These are phyloP conservation scores for Ameiurus melas DNA, from an alignment of 2,113 vertebrate species.

Conservation along the genomic window DNA sequence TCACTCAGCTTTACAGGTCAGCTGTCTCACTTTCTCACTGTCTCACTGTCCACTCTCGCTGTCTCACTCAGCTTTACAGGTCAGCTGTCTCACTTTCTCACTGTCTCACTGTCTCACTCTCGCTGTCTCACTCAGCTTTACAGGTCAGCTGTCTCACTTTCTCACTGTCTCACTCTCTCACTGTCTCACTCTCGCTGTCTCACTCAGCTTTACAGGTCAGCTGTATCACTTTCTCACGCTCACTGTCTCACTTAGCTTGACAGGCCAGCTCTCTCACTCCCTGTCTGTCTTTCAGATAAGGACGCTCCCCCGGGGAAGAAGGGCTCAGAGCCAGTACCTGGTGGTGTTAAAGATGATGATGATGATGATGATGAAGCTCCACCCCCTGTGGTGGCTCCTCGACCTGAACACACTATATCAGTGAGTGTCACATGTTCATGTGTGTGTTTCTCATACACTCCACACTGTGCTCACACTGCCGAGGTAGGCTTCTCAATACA, in stretches of 20 bases:
- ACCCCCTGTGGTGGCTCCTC: constrained; percentile 90
- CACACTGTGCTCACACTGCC: too few relatives aligned
- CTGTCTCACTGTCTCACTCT: too few relatives aligned
- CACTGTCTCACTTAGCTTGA: not conserved
- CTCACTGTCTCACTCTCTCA: not conserved
- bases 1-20: not conserved
- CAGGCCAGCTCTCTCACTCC: not conserved
- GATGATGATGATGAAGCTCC: constrained; percentile 87
- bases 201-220: not conserved
- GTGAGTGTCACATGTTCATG: not conserved
- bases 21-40: not conserved
- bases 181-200: not conserved
- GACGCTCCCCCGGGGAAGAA: constrained; percentile 77
- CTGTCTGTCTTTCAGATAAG: constrained; percentile 66
- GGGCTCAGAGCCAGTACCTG: constrained; percentile 78
- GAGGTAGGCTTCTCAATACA: not conserved
- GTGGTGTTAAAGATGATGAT: constrained; percentile 75
- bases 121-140: not conserved
- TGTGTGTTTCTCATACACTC: not conserved
- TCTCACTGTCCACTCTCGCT: not conserved
- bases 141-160: not conserved
- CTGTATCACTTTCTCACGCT: not conserved
- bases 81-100: not conserved
- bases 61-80: not conserved
- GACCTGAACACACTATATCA: constrained; percentile 97